Conservation (phyloP, 2,113 vertebrate genomes). For the Thinocorus orbignyianus region DNA sequence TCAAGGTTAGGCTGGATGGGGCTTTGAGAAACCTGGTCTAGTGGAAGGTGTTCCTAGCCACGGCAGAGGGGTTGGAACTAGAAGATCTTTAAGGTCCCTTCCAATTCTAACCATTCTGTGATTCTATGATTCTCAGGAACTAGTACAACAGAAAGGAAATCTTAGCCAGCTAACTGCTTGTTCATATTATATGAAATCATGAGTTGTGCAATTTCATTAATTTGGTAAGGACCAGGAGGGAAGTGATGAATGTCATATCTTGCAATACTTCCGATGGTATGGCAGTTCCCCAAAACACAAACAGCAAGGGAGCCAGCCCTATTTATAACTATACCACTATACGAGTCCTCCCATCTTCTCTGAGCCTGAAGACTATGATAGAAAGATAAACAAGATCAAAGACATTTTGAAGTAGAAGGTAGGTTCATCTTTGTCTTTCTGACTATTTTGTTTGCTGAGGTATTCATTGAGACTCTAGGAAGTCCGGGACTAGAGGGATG, state of each 20-base stretch:
- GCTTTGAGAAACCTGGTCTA: neutral
- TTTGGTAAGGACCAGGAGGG: neutral
- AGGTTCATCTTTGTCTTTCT: neutral
- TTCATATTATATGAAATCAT: neutral
- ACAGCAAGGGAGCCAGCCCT: neutral
- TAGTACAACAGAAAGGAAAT: neutral
- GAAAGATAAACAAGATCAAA: neutral
- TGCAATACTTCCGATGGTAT: constrained; percentile 38
- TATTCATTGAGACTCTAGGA: neutral
- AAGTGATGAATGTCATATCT: neutral
- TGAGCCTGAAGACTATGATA: neutral
- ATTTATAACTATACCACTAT: neutral
- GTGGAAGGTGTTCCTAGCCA: neutral
- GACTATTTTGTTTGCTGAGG: neutral
- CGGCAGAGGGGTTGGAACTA: neutral
- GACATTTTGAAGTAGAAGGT: constrained; percentile 20
- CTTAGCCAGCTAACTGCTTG: neutral
- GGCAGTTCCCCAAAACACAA: constrained; percentile 1
- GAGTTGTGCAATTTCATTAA: neutral
- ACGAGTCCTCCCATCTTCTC: neutral
- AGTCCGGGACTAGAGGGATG: neutral
- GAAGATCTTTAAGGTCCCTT: too few relatives aligned
- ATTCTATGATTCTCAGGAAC: neutral
- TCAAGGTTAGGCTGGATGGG: neutral
- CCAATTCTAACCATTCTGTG: neutral